Evolutionary conservation across 2,113 vertebrate species (phyloP).

Genomic region (Carassius gibelio): DNA sequence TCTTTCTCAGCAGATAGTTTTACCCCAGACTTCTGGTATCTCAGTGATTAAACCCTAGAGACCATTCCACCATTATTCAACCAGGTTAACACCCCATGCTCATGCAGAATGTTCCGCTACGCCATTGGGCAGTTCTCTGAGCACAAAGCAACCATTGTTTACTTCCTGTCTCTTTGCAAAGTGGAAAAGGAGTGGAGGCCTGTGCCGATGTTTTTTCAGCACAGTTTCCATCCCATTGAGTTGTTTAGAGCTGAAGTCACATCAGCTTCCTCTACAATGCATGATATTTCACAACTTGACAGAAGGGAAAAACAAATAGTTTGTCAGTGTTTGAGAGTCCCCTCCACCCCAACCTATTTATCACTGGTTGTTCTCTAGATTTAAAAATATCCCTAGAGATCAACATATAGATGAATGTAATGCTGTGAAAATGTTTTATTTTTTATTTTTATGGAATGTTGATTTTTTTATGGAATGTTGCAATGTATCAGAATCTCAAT

Average conservation of each 20-base stretch:
- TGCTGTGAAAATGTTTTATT: too few species aligned
- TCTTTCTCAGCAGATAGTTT: not conserved
- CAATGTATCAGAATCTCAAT: not conserved
- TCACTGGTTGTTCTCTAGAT: not conserved
- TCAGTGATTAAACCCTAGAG: not conserved
- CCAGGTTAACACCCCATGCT: not conserved
- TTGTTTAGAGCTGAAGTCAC: not conserved
- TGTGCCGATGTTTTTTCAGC: conserved; percentile 2
- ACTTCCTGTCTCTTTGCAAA: conserved; percentile 44
- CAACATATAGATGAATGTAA: not conserved
- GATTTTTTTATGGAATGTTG: not conserved
- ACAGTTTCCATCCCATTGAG: not conserved
- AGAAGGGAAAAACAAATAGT: not conserved
- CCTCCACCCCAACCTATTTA: too few species aligned
- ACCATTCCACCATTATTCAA: not conserved
- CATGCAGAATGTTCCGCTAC: not conserved
- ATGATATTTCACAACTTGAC: not conserved
- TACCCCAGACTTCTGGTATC: not conserved
- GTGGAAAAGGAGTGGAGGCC: not conserved
- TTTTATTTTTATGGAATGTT: not conserved
- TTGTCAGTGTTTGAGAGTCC: not conserved
- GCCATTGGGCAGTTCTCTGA: conserved; percentile 42
- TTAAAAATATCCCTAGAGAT: not conserved
- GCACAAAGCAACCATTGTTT: conserved; percentile 55
- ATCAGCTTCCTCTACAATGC: not conserved